Base-by-base conservation (phyloP, 2,113 vertebrate species). In the Labeo catla region DNA sequence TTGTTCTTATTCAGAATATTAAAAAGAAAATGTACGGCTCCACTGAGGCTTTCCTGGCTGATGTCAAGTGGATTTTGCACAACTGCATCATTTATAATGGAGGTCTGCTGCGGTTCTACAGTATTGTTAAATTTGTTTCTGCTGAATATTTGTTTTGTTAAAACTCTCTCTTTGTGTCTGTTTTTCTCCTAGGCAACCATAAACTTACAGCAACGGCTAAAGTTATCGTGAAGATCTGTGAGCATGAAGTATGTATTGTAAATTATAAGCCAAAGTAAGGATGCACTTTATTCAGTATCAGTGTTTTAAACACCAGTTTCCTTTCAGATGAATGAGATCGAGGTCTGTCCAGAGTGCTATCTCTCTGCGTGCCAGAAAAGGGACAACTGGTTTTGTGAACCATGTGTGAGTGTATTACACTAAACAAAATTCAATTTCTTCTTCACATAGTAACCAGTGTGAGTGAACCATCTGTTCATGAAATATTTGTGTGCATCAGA, bases 51-150 rank as follows among this genome's bases (percentile, higher is more conserved):
- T 99, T 98, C 95, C 93, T 99, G 95, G 98, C 98, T 19, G 98
- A 99, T 84, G 97, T 96, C 72, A 99, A 99, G 93, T 99, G 98
- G 98, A 99, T 99, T 95, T 95, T 99, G 93, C 98, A 99, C 95
- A 99, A 99, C 94, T 99, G 98, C 92, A 99, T 99, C 89, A 99
- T 99, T 94, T 99, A 99, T 93, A 99, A 99, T 83, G 98, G 98
- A 92, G 98, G 98, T 98, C 90, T 66, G 90, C 87, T 88, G 72
- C 9, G 3, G 34, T 61, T 23, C 7, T 34, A 50, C 13, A 23
- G 13, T 49, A 47, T 54, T 39, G 81, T 52, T 0, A 43, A 4
- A 19, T 68, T 9, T 80, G 13, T 45, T 72, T 9, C 13, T 79
- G 61, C 21, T 86, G 23, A 84, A 76, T 73, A 15, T 85, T 63